phyloP scores from a whole-genome alignment of 2,888 invertebrate genomes.

The Pachymerium ferrugineum region DNA sequence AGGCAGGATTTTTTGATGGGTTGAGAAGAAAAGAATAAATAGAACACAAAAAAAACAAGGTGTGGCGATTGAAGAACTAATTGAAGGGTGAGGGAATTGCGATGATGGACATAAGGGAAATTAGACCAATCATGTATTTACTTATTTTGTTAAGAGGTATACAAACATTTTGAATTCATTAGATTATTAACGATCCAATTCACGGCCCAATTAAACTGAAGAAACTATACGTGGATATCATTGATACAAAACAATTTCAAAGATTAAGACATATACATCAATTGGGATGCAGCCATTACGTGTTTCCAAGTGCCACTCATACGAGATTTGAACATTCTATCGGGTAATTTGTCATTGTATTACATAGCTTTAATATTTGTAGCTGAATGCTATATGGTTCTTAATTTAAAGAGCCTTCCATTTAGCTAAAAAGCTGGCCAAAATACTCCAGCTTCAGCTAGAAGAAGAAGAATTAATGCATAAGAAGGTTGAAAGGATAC shows the following conservation, averaged over 20 bases:
- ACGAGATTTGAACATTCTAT: conserved; percentile 59
- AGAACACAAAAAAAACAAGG: no score
- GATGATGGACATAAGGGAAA: background rate
- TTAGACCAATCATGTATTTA: background rate
- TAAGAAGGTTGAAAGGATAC: background rate
- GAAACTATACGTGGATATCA: conserved; percentile 52
- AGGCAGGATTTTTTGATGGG: no score
- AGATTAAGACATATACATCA: conserved; percentile 58
- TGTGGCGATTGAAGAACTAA: no score
- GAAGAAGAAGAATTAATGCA: no score
- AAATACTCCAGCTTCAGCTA: background rate
- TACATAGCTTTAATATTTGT: background rate
- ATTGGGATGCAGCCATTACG: conserved; percentile 52
- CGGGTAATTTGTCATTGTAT: no score
- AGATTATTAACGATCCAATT: conserved; percentile 51
- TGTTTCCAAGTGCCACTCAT: conserved; percentile 53
- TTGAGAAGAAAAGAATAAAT: no score
- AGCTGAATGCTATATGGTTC: no score
- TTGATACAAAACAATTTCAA: conserved; percentile 59
- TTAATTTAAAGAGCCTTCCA: background rate
- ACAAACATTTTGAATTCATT: background rate
- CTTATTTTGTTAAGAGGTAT: background rate
- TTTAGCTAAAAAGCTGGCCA: background rate
- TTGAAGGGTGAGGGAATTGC: no score
- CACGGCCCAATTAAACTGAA: conserved; percentile 52